These are phyloP conservation scores for Myrmecophaga tridactyla DNA, from an alignment of 2,113 vertebrate species.

Conservation along the genomic window DNA sequence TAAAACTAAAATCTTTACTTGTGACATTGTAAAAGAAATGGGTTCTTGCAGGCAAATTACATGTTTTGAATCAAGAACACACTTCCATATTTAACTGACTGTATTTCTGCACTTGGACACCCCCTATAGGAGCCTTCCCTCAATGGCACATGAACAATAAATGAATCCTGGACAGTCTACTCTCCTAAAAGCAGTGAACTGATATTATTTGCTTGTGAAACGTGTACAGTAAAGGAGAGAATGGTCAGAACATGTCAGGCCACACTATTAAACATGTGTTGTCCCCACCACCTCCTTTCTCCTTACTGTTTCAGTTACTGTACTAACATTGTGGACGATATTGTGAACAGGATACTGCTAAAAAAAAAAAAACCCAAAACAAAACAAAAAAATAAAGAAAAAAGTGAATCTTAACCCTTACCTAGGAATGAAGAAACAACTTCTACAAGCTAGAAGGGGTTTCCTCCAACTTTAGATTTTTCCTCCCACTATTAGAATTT, in stretches of 20 bases:
- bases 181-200: constrained; percentile 50
- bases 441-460: neutral
- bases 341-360: constrained; percentile 85
- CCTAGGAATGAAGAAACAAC: neutral
- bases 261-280: neutral
- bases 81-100: neutral
- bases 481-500: neutral
- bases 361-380: no score
- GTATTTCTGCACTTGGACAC: neutral
- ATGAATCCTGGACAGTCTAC: constrained; percentile 59
- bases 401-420: neutral
- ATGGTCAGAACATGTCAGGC: neutral
- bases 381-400: no score
- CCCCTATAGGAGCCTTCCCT: neutral
- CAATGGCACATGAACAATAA: constrained; percentile 76
- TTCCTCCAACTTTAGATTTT: neutral
- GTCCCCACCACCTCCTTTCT: neutral
- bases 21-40: neutral
- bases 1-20: constrained; percentile 27
- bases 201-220: neutral
- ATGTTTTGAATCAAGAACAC: neutral
- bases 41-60: neutral
- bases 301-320: constrained; percentile 76
- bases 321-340: constrained; percentile 81
- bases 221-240: constrained; percentile 35